Evolutionary conservation across 2,888 invertebrate genomes (phyloP).

Genomic region (Trissoscelio sp.): DNA sequence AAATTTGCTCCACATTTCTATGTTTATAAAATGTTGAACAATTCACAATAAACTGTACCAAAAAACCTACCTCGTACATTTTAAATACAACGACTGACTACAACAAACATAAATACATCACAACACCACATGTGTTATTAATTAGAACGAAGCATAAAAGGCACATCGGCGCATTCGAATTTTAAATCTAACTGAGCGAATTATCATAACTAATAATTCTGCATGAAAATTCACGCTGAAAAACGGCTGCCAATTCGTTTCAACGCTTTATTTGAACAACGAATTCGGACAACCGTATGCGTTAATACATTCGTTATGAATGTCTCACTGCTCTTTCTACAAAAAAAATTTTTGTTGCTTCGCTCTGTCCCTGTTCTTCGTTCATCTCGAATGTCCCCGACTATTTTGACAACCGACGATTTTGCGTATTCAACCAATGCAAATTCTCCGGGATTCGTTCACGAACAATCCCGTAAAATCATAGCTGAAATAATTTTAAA

Average conservation of each 20-base stretch:
- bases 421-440: slow-evolving; percentile 60
- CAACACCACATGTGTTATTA: slow-evolving; percentile 5
- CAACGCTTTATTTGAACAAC: slow-evolving; percentile 57
- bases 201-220: slow-evolving; percentile 68
- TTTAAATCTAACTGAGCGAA: slow-evolving; percentile 53
- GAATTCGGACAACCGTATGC: slow-evolving; percentile 34
- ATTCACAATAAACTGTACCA: no score
- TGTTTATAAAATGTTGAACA: no score
- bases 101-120: not conserved
- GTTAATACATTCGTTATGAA: slow-evolving; percentile 65
- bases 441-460: slow-evolving; percentile 50
- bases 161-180: slow-evolving; percentile 36
- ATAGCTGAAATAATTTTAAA: slow-evolving; percentile 53
- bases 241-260: slow-evolving; percentile 58
- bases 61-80: not conserved
- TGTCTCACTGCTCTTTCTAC: slow-evolving; percentile 24
- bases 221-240: slow-evolving; percentile 59
- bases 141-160: slow-evolving; percentile 14
- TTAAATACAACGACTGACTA: not conserved
- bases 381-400: slow-evolving; percentile 37
- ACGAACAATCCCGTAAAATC: slow-evolving; percentile 47
- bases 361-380: slow-evolving; percentile 28
- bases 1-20: no score
- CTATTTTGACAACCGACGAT: slow-evolving; percentile 49
- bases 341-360: not conserved